Evolutionary conservation across 2,797 vertebrate genomes (phyloP).

Genomic region (Bryconaethiops microstoma): DNA sequence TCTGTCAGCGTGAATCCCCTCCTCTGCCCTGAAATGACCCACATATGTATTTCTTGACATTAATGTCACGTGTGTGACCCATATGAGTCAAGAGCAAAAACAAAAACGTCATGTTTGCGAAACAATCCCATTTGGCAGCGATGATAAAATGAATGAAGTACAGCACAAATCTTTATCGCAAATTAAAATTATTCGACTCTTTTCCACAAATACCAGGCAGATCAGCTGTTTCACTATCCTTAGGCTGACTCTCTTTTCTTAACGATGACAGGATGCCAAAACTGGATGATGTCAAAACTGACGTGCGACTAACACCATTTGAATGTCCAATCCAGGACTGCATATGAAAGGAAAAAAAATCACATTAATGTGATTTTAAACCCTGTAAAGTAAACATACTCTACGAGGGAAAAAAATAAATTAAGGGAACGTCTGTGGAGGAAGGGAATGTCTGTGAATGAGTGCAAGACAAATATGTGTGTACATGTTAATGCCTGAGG

Average conservation of each 20-base stretch:
- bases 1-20: background rate
- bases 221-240: background rate
- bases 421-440: background rate
- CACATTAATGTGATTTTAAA: background rate
- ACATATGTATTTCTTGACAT: background rate
- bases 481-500: background rate
- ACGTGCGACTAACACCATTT: no score
- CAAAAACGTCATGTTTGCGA: background rate
- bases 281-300: no score
- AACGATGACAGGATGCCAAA: no score
- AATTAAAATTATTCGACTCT: background rate
- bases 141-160: background rate
- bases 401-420: slow-evolving; percentile 4
- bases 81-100: background rate
- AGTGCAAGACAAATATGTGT: slow-evolving; percentile 13
- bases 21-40: slow-evolving; percentile 1
- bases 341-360: background rate
- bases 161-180: background rate
- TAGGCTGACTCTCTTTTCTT: no score
- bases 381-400: background rate
- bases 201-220: background rate
- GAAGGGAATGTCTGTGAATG: background rate
- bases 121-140: background rate
- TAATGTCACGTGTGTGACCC: background rate
- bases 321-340: no score